A percentile compares a stretch with the other conserved stretches of the same genome.
These are phyloP conservation scores for Epinephelus awoara DNA, from an alignment of 2,797 vertebrate species.

Conservation along the genomic window DNA sequence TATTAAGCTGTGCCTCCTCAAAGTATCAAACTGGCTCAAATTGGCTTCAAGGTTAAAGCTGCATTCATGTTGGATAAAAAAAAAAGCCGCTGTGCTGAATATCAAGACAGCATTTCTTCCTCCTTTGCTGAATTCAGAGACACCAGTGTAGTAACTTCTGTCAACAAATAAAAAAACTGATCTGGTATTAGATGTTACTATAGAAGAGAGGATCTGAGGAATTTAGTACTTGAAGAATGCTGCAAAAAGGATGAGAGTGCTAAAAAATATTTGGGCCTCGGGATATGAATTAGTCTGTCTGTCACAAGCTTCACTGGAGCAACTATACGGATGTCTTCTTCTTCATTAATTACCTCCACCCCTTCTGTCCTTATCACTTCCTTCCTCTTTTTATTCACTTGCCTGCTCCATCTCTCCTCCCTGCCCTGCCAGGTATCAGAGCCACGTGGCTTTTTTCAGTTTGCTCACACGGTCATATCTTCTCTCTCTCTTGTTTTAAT, in stretches of 20 bases:
- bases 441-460: conserved; percentile 52
- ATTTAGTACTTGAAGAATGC: conserved; percentile 9
- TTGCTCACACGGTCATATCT: conserved; percentile 69
- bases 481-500: conserved; percentile 79
- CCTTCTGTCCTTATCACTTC: conserved; percentile 64
- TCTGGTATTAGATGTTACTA: conserved; percentile 16
- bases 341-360: conserved; percentile 66
- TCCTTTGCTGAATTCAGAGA: not conserved
- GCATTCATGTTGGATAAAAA: not conserved
- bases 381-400: conserved; percentile 54
- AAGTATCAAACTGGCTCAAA: conserved; percentile 2
- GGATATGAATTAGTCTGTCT: conserved; percentile 56
- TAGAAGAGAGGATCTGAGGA: not conserved
- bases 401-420: conserved; percentile 21
- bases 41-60: not conserved
- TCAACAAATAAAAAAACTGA: not conserved
- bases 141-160: not conserved
- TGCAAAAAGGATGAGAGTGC: conserved; percentile 10
- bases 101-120: not conserved
- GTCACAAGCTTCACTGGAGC: conserved; percentile 44
- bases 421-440: conserved; percentile 54
- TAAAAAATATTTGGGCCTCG: conserved; percentile 40
- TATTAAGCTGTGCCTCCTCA: not conserved
- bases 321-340: conserved; percentile 51
- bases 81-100: not conserved